Evolutionary conservation across 2,888 invertebrate species (phyloP).

Genomic region (Panopea generosa): DNA sequence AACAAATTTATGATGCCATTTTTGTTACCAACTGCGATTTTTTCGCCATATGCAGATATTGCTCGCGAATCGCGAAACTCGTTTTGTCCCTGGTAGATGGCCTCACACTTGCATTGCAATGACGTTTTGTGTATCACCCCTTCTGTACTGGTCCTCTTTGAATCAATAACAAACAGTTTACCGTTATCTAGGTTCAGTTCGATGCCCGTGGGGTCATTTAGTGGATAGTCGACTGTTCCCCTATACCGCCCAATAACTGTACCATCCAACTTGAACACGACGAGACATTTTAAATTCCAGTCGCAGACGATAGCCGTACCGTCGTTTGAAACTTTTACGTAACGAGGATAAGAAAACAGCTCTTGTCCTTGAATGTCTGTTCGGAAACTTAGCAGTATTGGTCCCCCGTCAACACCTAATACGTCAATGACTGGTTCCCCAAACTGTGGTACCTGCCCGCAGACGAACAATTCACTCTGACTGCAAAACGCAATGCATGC

Average conservation of each 20-base stretch:
- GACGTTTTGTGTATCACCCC: slow-evolving; percentile 50
- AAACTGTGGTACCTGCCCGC: slow-evolving; percentile 66
- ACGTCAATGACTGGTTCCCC: slow-evolving; percentile 64
- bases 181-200: slow-evolving; percentile 30
- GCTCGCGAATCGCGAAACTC: slow-evolving; percentile 58
- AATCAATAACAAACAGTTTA: slow-evolving; percentile 54
- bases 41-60: slow-evolving; percentile 33
- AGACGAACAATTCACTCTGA: slow-evolving; percentile 48
- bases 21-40: slow-evolving; percentile 49
- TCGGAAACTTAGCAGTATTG: slow-evolving; percentile 43
- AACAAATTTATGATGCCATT: slow-evolving; percentile 49
- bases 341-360: slow-evolving; percentile 64
- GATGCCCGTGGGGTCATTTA: slow-evolving; percentile 62
- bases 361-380: slow-evolving; percentile 21
- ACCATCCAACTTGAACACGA: slow-evolving; percentile 59
- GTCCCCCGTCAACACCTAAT: slow-evolving; percentile 50
- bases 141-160: slow-evolving; percentile 30
- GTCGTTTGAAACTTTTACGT: slow-evolving; percentile 55
- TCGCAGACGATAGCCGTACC: slow-evolving; percentile 65
- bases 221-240: slow-evolving; percentile 47
- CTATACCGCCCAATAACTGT: slow-evolving; percentile 54
- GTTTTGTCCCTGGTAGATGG: slow-evolving; percentile 42
- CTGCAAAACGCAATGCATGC: slow-evolving; percentile 48
- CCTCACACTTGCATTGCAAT: slow-evolving; percentile 40
- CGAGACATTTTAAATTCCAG: slow-evolving; percentile 63